Percentiles rank a stretch among this genome's conserved stretches.
These are phyloP conservation scores for Apistogramma diplotaenia DNA, from an alignment of 2,113 vertebrate genomes.

Conservation along the genomic window DNA sequence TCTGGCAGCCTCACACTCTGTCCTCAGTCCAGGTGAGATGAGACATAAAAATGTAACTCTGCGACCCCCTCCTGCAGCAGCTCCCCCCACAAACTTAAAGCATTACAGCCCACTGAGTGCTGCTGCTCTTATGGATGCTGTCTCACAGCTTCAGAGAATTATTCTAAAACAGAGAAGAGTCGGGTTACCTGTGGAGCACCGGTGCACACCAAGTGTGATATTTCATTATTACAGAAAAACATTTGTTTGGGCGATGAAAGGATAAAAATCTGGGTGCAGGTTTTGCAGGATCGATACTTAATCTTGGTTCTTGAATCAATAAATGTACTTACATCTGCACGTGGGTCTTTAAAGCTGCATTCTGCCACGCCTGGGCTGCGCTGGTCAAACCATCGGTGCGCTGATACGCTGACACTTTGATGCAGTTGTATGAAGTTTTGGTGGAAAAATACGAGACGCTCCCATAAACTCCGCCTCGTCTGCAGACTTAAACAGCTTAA, in stretches of 20 bases:
- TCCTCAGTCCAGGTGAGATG: slow-evolving; percentile 27
- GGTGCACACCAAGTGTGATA: too few relatives aligned
- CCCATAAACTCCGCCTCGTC: background rate
- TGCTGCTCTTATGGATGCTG: background rate
- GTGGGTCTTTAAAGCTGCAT: background rate
- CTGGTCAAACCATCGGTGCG: background rate
- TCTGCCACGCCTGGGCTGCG: background rate
- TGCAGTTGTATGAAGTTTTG: background rate
- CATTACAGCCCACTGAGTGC: background rate
- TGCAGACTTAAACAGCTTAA: background rate
- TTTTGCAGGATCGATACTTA: background rate
- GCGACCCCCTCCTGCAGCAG: background rate
- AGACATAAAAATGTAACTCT: slow-evolving; percentile 46
- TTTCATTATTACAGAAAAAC: background rate
- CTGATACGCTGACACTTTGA: background rate
- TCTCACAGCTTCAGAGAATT: background rate
- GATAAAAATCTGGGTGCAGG: background rate
- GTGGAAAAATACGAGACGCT: background rate
- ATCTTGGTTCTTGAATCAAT: background rate
- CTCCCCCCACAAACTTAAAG: background rate
- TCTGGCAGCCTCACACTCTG: slow-evolving; percentile 15
- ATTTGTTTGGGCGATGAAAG: background rate
- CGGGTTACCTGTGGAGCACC: background rate
- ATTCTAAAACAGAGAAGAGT: background rate
- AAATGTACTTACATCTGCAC: background rate